Percentiles rank a stretch among this genome's conserved stretches.
Evolutionary conservation across 2,113 vertebrate genomes (phyloP).

Genomic region (Albula goreensis): DNA sequence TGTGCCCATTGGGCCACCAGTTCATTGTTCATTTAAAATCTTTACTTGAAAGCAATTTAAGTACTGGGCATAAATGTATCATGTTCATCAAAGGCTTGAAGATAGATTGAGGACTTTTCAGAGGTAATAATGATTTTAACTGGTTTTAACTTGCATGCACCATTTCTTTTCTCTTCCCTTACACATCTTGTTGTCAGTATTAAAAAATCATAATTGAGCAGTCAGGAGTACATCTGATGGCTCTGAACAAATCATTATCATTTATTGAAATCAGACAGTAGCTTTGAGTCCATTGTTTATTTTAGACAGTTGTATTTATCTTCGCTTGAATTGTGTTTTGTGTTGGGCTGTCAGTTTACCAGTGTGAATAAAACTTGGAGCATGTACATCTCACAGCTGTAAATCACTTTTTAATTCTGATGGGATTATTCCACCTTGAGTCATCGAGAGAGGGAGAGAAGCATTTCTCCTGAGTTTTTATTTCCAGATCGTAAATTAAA

Average conservation of each 20-base stretch:
- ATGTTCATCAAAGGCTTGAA: constrained; percentile 7
- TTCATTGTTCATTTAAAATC: constrained; percentile 33
- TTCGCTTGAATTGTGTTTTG: background rate
- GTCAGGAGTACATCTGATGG: background rate
- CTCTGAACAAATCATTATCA: background rate
- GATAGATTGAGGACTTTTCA: constrained; percentile 18
- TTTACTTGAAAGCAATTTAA: constrained; percentile 39
- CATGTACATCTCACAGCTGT: background rate
- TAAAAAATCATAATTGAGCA: background rate
- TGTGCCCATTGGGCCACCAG: constrained; percentile 36
- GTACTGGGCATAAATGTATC: constrained; percentile 27
- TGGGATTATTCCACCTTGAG: background rate
- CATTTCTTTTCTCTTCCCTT: background rate
- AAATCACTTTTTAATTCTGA: background rate
- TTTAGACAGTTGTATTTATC: background rate
- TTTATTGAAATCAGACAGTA: constrained; percentile 1
- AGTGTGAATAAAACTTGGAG: background rate
- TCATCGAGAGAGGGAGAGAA: background rate
- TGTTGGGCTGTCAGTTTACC: background rate
- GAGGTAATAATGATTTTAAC: constrained; percentile 10
- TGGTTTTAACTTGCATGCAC: background rate
- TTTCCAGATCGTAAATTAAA: background rate
- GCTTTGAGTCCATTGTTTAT: background rate
- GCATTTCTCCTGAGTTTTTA: background rate
- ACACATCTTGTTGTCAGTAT: background rate